Percentiles rank a stretch among this genome's conserved stretches.
Conservation (phyloP, 1,140 invertebrate species). For the Hylaeus volcanicus region DNA sequence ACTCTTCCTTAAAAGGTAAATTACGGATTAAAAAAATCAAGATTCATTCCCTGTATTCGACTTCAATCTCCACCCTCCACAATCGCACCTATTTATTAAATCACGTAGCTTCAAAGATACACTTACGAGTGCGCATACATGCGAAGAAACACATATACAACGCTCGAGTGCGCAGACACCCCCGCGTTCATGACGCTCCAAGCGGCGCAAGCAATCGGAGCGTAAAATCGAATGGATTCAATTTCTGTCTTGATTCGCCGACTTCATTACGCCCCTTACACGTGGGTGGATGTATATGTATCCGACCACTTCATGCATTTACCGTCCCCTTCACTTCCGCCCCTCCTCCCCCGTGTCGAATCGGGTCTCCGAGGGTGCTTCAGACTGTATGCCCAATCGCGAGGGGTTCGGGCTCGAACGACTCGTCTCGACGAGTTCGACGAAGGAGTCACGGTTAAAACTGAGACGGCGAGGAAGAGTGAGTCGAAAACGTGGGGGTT, state of each 20-base stretch:
- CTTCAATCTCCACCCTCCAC: neutral
- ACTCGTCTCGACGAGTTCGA: slow-evolving; percentile 34
- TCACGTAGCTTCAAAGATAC: neutral
- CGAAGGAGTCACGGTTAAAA: slow-evolving; percentile 47
- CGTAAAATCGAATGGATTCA: slow-evolving; percentile 75
- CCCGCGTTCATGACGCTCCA: neutral
- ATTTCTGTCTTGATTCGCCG: slow-evolving; percentile 74
- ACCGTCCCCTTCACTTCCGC: neutral
- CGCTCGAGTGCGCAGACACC: neutral
- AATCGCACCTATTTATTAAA: neutral
- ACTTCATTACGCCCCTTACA: slow-evolving; percentile 68
- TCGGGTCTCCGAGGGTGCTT: slow-evolving; percentile 21
- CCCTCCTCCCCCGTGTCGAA: neutral
- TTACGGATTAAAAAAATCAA: neutral
- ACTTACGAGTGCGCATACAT: neutral
- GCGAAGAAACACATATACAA: too few species aligned
- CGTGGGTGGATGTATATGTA: slow-evolving; percentile 51
- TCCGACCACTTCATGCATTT: slow-evolving; percentile 46
- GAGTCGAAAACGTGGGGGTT: neutral
- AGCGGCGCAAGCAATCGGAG: slow-evolving; percentile 63
- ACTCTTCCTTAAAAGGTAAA: too few species aligned
- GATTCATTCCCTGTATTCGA: neutral
- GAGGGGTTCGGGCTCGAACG: slow-evolving; percentile 5
- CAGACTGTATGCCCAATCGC: slow-evolving; percentile 36
- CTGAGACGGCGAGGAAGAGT: slow-evolving; percentile 20